A percentile compares a stretch with the other conserved stretches of the same genome.
phyloP scores from a whole-genome alignment of 2,797 vertebrate genomes.

The Discoglossus pictus region DNA sequence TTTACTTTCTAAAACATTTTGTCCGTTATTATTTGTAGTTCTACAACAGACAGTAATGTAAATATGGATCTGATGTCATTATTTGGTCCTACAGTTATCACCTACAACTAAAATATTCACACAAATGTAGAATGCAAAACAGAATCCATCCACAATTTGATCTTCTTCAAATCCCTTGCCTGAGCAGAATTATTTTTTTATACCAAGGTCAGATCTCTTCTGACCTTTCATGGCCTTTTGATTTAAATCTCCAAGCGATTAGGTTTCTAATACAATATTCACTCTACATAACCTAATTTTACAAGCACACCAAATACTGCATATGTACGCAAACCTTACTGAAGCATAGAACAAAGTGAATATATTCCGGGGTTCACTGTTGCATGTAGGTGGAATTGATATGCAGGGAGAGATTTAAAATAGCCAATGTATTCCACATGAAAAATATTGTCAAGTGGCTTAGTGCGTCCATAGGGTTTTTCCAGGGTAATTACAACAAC shows the following conservation, averaged over 20 bases:
- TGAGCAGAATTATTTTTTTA: neutral
- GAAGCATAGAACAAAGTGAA: conserved; percentile 35
- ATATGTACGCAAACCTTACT: conserved; percentile 35
- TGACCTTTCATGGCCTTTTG: conserved; percentile 45
- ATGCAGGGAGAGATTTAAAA: conserved; percentile 20
- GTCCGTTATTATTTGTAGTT: no score
- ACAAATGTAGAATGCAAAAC: no score
- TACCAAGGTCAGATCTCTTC: conserved; percentile 12
- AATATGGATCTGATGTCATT: no score
- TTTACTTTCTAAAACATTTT: no score
- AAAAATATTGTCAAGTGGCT: conserved; percentile 26
- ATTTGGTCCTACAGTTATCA: no score
- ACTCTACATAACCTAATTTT: conserved; percentile 28
- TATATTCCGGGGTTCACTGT: conserved; percentile 34
- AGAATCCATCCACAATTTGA: no score
- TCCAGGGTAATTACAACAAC: conserved; percentile 61
- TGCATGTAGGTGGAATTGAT: conserved; percentile 30
- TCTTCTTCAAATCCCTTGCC: neutral
- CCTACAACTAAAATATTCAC: no score
- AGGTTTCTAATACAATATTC: conserved; percentile 38
- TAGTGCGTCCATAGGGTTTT: conserved; percentile 55
- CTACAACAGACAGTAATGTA: no score
- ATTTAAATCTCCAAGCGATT: conserved; percentile 42
- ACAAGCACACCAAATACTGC: conserved; percentile 17
- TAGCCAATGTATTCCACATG: conserved; percentile 2